Evolutionary conservation across 2,888 invertebrate species (phyloP), one percentile per base, ranked within the genome.

Genomic region (Habrosyne pyritoides): DNA sequence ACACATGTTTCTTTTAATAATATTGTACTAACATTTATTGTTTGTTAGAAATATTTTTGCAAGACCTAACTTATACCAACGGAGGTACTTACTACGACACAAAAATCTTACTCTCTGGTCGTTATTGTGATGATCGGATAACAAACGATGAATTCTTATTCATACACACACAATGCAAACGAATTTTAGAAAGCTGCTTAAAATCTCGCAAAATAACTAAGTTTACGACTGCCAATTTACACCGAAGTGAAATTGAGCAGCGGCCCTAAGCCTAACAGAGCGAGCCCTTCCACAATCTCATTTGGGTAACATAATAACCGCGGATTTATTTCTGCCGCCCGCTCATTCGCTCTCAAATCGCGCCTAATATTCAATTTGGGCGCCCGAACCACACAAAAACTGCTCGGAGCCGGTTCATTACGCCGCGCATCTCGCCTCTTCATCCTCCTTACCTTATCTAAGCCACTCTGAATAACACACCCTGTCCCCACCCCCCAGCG

Each of bases 361-460:
- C 86, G 87, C 87, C 89, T 91, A 91, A 92, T 90, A 91, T 92
- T 92, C 91, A 91, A 92, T 92, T 92, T 91, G 81, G 86, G 86
- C 81, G 81, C 83, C 82, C 81, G 88, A 88, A 89, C 87, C 91
- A 86, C 89, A 90, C 90, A 91, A 92, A 91, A 91, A 91, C 86
- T 89, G 89, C 86, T 90, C 79, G 78, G 84, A 87, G 90, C 81
- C 83, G 90, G 91, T 91, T 91, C 91, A 91, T 91, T 92, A 91
- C 87, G 87, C 84, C 86, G 88, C 87, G 86, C 91, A 90, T 91
- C 90, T 90, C 89, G 88, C 81, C 88, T 90, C 91, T 90, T 89
- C 91, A 89, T 91, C 87, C 90, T 88, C 89, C 91, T 88, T 87
- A 88, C 91, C 90, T 91, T 92, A 92, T 92, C 92, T 89, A 86